Conservation (phyloP, 2,888 invertebrate genomes). For the Sphaeridia pumilis region DNA sequence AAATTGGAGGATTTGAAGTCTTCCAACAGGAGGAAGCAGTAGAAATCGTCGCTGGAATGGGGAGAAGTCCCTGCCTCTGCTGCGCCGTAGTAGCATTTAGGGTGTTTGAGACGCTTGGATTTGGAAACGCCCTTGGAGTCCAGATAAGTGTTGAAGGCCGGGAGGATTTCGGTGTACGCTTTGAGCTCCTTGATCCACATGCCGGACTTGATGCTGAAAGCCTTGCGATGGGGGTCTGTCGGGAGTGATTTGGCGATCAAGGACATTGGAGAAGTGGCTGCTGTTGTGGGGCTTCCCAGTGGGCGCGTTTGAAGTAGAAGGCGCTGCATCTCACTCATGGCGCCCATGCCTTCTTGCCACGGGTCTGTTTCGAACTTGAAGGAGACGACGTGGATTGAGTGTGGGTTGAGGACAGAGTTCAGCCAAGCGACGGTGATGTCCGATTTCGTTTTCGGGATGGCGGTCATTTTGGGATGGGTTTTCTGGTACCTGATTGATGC, state of each 20-base stretch:
- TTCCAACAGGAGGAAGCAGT: not conserved
- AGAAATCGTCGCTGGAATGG: not conserved
- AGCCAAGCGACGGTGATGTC: not conserved
- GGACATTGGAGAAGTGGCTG: not conserved
- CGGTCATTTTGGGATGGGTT: no score
- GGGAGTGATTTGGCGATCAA: not conserved
- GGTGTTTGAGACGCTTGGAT: not conserved
- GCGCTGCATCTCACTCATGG: not conserved
- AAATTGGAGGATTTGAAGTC: not conserved
- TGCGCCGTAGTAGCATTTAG: not conserved
- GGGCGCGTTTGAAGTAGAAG: not conserved
- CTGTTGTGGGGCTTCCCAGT: not conserved
- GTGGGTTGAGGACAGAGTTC: not conserved
- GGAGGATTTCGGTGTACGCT: not conserved
- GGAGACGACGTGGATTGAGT: not conserved
- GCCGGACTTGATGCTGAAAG: not conserved
- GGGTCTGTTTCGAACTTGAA: not conserved
- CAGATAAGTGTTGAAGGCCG: not conserved
- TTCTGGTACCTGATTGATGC: no score
- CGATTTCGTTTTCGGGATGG: not conserved
- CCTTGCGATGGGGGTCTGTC: not conserved
- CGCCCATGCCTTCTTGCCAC: not conserved
- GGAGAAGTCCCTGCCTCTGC: not conserved
- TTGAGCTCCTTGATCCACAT: not conserved
- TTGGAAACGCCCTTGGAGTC: not conserved